Conservation (phyloP, 1,140 invertebrate genomes). For the Akabosia matsudoensis region DNA sequence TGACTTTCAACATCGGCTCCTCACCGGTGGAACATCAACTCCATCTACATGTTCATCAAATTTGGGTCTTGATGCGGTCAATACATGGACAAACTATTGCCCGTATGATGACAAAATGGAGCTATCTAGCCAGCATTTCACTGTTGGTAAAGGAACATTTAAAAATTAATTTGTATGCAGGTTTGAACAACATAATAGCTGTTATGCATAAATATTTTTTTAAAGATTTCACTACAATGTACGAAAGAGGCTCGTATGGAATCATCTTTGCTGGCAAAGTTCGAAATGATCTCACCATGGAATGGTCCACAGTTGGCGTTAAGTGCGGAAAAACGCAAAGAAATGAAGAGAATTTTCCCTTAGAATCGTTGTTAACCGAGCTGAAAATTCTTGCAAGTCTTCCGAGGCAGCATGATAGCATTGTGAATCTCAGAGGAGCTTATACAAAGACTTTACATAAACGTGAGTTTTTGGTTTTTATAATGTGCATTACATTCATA, state of each 20-base stretch:
- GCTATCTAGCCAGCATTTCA: neutral
- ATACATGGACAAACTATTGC: constrained; percentile 1
- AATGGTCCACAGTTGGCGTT: neutral
- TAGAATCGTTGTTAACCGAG: neutral
- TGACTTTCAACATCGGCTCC: neutral
- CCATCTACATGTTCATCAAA: neutral
- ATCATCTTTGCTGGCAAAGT: neutral
- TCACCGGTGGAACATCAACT: neutral
- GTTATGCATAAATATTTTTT: neutral
- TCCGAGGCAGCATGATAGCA: neutral
- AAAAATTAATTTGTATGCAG: too few species aligned
- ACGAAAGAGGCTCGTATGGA: neutral
- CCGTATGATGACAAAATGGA: constrained; percentile 13
- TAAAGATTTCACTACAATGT: neutral
- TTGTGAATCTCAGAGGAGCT: constrained; percentile 5
- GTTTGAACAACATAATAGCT: neutral
- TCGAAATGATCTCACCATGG: constrained; percentile 9
- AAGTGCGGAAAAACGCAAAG: neutral
- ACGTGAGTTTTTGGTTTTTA: neutral
- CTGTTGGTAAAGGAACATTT: constrained; percentile 2
- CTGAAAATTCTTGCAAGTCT: constrained; percentile 1
- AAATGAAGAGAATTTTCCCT: neutral
- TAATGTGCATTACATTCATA: too few species aligned
- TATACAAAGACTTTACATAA: constrained; percentile 1
- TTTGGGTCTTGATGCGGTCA: neutral